phyloP scores from a whole-genome alignment of 1,140 invertebrate genomes.

The Heliconius nattereri region DNA sequence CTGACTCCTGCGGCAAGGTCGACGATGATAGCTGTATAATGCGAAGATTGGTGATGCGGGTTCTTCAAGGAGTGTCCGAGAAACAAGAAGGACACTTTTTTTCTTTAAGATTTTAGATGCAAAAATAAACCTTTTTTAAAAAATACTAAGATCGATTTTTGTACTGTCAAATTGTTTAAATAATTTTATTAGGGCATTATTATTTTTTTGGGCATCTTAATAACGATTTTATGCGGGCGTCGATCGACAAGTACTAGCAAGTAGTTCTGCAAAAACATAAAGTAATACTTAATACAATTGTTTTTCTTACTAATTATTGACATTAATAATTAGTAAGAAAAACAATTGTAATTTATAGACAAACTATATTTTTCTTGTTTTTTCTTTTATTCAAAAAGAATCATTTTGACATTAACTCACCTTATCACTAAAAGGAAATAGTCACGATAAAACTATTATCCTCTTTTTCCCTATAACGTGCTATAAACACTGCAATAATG shows the following conservation, averaged over 20 bases:
- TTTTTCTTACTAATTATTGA: neutral
- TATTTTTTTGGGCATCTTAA: conserved; percentile 30
- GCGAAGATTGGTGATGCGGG: conserved; percentile 68
- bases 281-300: neutral
- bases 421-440: no score
- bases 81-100: conserved; percentile 35
- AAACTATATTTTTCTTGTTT: no score
- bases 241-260: neutral
- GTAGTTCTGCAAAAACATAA: neutral
- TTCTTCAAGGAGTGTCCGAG: conserved; percentile 46
- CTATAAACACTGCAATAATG: neutral
- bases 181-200: conserved; percentile 34
- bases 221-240: conserved; percentile 19
- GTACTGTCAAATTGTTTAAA: neutral
- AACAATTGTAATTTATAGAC: no score
- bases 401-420: no score
- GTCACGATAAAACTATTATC: no score
- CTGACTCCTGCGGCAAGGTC: conserved; percentile 62
- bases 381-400: no score
- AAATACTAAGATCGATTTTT: conserved; percentile 13
- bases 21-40: conserved; percentile 65
- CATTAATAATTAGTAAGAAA: no score
- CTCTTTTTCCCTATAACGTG: neutral
- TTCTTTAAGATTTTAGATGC: neutral
- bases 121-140: conserved; percentile 13